Percentiles rank a stretch among this genome's conserved stretches.
Evolutionary conservation across 2,797 vertebrate genomes (phyloP).

Genomic region (Phoxinus dragarum): DNA sequence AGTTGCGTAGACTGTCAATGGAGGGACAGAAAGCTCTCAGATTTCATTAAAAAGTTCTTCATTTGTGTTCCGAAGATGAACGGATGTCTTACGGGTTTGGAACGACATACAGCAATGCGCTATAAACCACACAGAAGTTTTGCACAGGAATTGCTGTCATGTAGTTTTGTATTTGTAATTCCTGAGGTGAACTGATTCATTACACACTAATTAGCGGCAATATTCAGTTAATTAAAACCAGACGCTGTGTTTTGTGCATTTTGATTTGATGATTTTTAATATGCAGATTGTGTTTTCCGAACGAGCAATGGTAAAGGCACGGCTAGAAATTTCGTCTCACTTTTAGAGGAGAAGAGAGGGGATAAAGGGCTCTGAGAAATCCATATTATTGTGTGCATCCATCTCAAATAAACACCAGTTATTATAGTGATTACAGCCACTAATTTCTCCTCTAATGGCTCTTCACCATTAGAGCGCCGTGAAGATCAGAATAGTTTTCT

Average conservation of each 20-base stretch:
- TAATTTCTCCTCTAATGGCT: conserved; percentile 58
- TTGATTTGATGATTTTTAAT: neutral
- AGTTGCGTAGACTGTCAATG: no score
- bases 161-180: neutral
- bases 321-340: neutral
- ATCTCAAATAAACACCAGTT: conserved; percentile 45
- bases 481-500: conserved; percentile 55
- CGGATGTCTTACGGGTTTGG: no score
- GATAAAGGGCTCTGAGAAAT: conserved; percentile 7
- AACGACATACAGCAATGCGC: neutral
- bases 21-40: no score
- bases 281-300: neutral
- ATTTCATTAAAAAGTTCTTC: no score
- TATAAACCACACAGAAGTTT: neutral
- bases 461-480: conserved; percentile 54
- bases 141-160: neutral
- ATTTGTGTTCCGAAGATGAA: no score
- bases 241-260: neutral
- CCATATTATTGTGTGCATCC: conserved; percentile 18
- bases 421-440: conserved; percentile 53
- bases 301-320: neutral
- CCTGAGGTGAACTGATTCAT: neutral
- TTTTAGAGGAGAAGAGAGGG: neutral
- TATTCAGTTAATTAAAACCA: conserved; percentile 13
- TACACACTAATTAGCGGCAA: conserved; percentile 4